Conservation (phyloP, 2,797 vertebrate genomes). For the Rhinogobio ventralis region DNA sequence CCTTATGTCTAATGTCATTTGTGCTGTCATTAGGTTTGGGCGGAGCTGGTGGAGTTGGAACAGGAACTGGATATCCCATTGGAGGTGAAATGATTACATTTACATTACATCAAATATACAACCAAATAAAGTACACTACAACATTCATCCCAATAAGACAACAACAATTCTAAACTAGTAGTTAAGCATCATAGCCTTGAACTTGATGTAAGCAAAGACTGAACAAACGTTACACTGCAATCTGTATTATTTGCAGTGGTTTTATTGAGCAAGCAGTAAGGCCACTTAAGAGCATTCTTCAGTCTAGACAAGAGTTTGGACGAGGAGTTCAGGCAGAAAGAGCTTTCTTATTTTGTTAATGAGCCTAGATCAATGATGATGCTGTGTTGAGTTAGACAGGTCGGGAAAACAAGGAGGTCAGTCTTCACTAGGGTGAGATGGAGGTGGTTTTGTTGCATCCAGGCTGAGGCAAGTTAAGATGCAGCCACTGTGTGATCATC, state of each 20-base stretch:
- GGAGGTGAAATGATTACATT: not conserved
- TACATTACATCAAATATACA: not conserved
- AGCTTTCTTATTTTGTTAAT: not conserved
- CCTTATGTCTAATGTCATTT: not conserved
- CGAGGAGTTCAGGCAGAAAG: not conserved
- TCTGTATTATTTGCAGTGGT: not conserved
- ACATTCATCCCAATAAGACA: not conserved
- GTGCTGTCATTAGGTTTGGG: slow-evolving; percentile 8
- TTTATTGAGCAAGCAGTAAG: not conserved
- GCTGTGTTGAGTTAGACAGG: not conserved
- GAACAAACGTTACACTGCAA: not conserved
- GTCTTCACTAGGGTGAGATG: not conserved
- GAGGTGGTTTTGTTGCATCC: not conserved
- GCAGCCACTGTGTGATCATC: not conserved
- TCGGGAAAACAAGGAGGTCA: not conserved
- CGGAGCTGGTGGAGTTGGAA: slow-evolving; percentile 18
- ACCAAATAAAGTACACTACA: not conserved
- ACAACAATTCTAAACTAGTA: not conserved
- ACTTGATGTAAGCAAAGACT: not conserved
- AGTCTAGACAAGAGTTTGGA: not conserved
- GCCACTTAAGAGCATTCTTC: not conserved
- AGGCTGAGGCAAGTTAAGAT: not conserved
- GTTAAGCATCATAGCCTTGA: not conserved
- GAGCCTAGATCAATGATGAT: not conserved
- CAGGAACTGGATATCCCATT: slow-evolving; percentile 13